Percentiles rank a stretch among this genome's conserved stretches.
Evolutionary conservation across 2,113 vertebrate genomes (phyloP).

Genomic region (Onychorhynchus coronatus): DNA sequence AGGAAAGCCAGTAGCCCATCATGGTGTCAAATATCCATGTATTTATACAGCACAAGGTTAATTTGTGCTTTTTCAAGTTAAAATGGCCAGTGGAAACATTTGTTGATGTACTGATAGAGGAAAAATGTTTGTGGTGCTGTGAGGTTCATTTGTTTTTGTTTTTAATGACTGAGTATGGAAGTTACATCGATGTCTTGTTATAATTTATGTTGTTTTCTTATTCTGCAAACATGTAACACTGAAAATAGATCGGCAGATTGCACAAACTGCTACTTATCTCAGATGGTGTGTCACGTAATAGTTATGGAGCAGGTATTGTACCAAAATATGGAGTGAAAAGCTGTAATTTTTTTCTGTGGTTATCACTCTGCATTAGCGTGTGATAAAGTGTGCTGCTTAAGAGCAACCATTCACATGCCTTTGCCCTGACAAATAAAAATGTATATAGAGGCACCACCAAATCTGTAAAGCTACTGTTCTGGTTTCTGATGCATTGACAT

Average conservation of each 20-base stretch:
- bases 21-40: not conserved
- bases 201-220: constrained; percentile 69
- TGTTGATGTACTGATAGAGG: constrained; percentile 54
- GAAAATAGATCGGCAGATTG: constrained; percentile 71
- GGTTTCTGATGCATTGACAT: constrained; percentile 72
- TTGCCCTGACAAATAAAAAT: constrained; percentile 78
- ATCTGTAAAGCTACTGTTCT: constrained; percentile 72
- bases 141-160: constrained; percentile 23
- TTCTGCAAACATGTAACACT: constrained; percentile 64
- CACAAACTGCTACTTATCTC: constrained; percentile 71
- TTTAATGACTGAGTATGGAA: constrained; percentile 34
- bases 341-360: constrained; percentile 74
- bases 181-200: constrained; percentile 53
- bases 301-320: constrained; percentile 66
- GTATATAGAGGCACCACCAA: constrained; percentile 40
- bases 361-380: constrained; percentile 72
- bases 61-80: constrained; percentile 52
- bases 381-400: constrained; percentile 73
- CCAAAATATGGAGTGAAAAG: constrained; percentile 65
- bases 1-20: not conserved
- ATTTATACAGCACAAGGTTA: constrained; percentile 11
- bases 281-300: constrained; percentile 68
- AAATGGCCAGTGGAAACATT: constrained; percentile 49
- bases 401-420: constrained; percentile 50
- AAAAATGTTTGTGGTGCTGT: constrained; percentile 47